Base-by-base conservation (phyloP, 2,113 vertebrate genomes). In the Coryphaenoides rupestris region DNA sequence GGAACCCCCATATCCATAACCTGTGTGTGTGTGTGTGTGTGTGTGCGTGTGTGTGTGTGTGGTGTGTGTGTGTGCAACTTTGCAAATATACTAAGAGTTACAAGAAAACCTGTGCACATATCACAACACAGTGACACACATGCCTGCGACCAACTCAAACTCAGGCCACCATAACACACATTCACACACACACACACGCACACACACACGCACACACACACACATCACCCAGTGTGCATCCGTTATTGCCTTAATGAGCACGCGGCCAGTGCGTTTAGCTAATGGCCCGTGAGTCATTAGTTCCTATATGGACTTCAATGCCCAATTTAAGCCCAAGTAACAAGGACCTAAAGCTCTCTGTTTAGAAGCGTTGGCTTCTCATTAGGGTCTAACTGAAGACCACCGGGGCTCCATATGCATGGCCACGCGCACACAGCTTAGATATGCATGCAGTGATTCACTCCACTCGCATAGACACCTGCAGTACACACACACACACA, bases 241-340 rank as follows among this genome's bases (percentile, higher is more conserved):
- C 78, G 75, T 82, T 68, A 72, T 76, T 79, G 66, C 45, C 77
- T 64, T 77, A 78, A 85, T 80, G 75, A 78, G 70, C 50, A 62
- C 26, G 22, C 70, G 16, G 49, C 65, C 73, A 66, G 70, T 84
- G 33, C 72, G 68, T 84, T 80, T 74, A 71, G 82, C 58, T 78
- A 84, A 80, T 83, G 83, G 83, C 79, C 75, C 74, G 61, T 86
- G 62, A 67, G 58, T 47, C 73, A 81, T 80, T 74, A 72, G 77
- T 69, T 19, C 69, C 66, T 68, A 63, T 64, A 55, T 26, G 24
- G 61, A 67, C 75, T 70, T 72, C 60, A 46, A 33, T 77, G 69
- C 73, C 33, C 45, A n/a, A 19, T 45, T 47, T 21, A 14, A 64
- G n/a, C n/a, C n/a, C n/a, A n/a, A n/a, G 60, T 53, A 74, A 70